Evolutionary conservation across 2,888 invertebrate genomes (phyloP), one percentile per base, ranked within the genome.

Genomic region (Eupithecia tripunctaria): DNA sequence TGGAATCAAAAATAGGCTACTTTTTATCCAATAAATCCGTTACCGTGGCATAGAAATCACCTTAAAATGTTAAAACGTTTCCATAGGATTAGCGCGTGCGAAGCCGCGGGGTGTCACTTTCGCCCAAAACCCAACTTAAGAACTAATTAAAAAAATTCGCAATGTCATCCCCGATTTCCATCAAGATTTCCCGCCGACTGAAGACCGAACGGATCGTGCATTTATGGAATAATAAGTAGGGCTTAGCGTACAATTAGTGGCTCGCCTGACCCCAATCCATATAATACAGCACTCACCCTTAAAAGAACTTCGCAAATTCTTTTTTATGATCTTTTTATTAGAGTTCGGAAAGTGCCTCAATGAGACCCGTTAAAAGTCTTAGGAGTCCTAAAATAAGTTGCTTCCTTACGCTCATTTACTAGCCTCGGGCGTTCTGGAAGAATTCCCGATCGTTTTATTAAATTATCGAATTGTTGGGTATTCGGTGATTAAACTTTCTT

Each of bases 301-400:
- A 66, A 79, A 80, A 76, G 80, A 88, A 88, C 84, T 88, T 86
- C 80, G 85, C 83, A 88, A 89, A 88, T 88, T 87, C 85, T 89
- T 89, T 88, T 90, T 90, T 88, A 89, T 90, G 86, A 89, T 86
- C 88, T 88, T 91, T 91, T 91, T 90, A 91, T 90, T 91, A 86
- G 88, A 91, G 86, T 91, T 91, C 85, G 87, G 82, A 86, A 90
- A 89, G 87, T 85, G 88, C 86, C 90, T 88, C 86, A 89, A 89
- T 88, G 86, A 84, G 85, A 80, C 88, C 91, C 91, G 89, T 92
- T 91, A 91, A 91, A 91, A 91, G 85, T 90, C 90, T 86, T 86
- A 84, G 85, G 85, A 83, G 84, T 83, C 83, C 84, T 85, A 84
- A 87, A 88, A 87, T 85, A 85, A 89, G 86, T 86, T 85, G 79